Percentiles rank a stretch among this genome's conserved stretches.
phyloP scores from a whole-genome alignment of 2,888 invertebrate species.

The Candidula unifasciata region DNA sequence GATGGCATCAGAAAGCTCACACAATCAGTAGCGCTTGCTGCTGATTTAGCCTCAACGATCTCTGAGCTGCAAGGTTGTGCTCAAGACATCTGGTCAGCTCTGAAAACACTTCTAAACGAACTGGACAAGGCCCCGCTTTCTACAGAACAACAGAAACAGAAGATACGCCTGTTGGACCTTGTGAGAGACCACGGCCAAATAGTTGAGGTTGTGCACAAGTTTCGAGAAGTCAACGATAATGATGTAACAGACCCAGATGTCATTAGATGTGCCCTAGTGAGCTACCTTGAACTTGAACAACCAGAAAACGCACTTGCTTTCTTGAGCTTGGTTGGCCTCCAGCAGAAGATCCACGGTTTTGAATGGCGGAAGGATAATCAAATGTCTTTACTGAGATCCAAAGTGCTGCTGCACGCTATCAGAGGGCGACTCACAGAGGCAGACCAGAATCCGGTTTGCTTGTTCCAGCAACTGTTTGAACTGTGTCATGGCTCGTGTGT shows the following conservation, averaged over 20 bases:
- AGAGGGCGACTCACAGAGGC: background rate
- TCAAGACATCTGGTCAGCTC: background rate
- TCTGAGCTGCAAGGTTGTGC: slow-evolving; percentile 17
- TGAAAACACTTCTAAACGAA: background rate
- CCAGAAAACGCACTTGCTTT: slow-evolving; percentile 29
- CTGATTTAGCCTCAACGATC: slow-evolving; percentile 10
- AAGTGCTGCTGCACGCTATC: background rate
- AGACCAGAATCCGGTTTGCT: background rate
- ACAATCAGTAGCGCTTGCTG: slow-evolving; percentile 19
- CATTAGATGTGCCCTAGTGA: background rate
- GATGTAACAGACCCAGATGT: slow-evolving; percentile 2
- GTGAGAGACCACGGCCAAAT: slow-evolving; percentile 6
- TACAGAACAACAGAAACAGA: background rate
- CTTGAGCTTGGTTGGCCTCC: background rate
- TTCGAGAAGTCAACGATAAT: background rate
- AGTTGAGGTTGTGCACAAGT: background rate
- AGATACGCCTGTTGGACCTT: background rate
- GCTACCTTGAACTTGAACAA: slow-evolving; percentile 4
- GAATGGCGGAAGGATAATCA: background rate
- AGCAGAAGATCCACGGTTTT: background rate
- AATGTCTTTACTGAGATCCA: background rate
- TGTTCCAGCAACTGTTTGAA: slow-evolving; percentile 26
- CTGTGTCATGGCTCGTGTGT: background rate
- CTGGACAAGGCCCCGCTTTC: background rate
- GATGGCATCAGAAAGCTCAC: slow-evolving; percentile 6